Evolutionary conservation across 2,888 invertebrate genomes (phyloP).

Genomic region (Lysandra coridon): DNA sequence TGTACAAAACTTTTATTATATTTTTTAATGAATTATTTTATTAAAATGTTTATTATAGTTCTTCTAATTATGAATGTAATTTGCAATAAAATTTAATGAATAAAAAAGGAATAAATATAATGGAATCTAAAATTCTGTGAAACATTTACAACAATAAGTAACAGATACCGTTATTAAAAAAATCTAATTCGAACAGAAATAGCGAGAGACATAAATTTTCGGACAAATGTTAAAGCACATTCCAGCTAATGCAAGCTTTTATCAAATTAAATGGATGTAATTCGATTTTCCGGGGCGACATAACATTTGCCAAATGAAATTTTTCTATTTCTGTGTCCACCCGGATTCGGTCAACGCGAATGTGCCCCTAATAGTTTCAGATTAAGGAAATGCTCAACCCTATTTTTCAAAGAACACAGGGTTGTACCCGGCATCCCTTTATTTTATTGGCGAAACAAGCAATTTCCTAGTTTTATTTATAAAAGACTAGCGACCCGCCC

Average conservation of each 20-base stretch:
- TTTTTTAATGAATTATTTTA: no score
- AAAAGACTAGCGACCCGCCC: no score
- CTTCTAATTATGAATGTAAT: no score
- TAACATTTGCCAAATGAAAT: slow-evolving; percentile 26
- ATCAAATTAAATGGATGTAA: slow-evolving; percentile 43
- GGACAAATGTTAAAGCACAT: slow-evolving; percentile 18
- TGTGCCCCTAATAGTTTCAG: slow-evolving; percentile 9
- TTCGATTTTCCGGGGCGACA: slow-evolving; percentile 37
- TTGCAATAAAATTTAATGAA: no score
- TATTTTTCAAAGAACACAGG: not conserved
- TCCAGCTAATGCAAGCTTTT: slow-evolving; percentile 44
- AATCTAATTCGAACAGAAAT: not conserved
- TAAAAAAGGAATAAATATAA: no score
- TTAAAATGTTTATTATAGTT: no score
- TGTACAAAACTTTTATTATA: no score
- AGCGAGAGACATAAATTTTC: not conserved
- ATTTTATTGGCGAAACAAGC: not conserved
- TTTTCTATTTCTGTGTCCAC: slow-evolving; percentile 22
- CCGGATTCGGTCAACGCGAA: not conserved
- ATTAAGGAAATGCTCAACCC: slow-evolving; percentile 14
- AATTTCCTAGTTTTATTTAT: not conserved
- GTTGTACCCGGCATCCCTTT: not conserved
- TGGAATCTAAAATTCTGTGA: no score
- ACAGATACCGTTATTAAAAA: not conserved
- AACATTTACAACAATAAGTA: no score